A percentile compares a stretch with the other conserved stretches of the same genome.
These are phyloP conservation scores for Drosophila ustulata DNA, from an alignment of 2,888 invertebrate genomes.

Conservation along the genomic window DNA sequence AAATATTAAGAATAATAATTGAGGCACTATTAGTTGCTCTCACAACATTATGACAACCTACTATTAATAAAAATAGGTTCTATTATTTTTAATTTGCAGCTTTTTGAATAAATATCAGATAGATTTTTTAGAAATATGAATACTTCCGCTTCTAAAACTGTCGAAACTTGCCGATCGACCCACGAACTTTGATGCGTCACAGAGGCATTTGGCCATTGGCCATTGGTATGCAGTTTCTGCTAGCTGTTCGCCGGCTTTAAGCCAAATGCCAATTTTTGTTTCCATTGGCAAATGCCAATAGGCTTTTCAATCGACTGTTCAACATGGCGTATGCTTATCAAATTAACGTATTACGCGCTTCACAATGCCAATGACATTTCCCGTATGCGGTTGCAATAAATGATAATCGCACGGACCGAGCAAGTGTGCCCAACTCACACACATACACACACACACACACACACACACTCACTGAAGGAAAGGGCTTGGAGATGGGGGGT, in stretches of 20 bases:
- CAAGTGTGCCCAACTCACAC: conserved; percentile 22
- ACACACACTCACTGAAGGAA: background rate
- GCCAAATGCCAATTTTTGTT: conserved; percentile 36
- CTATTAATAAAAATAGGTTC: no score
- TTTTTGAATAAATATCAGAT: no score
- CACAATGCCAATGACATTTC: conserved; percentile 63
- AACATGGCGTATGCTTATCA: conserved; percentile 76
- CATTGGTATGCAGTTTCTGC: conserved; percentile 4
- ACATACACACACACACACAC: no score
- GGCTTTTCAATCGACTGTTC: conserved; percentile 60
- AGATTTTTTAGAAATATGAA: no score
- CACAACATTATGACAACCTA: no score
- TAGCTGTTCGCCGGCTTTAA: conserved; percentile 22
- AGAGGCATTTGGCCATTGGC: conserved; percentile 26
- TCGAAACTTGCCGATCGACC: conserved; percentile 11
- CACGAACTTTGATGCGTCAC: conserved; percentile 8
- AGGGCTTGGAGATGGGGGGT: conserved; percentile 30
- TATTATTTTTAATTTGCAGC: no score
- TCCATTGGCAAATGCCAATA: conserved; percentile 31
- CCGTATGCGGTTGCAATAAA: conserved; percentile 76
- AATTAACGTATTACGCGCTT: conserved; percentile 75
- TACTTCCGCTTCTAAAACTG: background rate
- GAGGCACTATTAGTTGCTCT: no score
- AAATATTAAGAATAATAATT: background rate
- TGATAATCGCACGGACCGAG: conserved; percentile 62